Base-by-base conservation (phyloP, 2,113 vertebrate genomes). In the Oplegnathus fasciatus region DNA sequence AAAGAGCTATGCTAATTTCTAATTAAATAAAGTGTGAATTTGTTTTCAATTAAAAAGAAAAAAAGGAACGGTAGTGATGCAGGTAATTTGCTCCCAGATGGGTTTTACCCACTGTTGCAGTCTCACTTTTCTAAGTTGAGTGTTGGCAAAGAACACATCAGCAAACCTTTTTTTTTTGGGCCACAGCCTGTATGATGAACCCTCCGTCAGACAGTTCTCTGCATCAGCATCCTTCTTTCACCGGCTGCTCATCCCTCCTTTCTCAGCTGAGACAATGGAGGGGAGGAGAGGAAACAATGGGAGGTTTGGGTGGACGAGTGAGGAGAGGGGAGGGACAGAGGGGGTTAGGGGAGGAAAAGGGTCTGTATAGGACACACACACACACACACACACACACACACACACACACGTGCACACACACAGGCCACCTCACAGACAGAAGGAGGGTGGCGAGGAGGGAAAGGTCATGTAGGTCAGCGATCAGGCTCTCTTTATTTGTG, bases 201-300 rank as follows among this genome's bases (percentile, higher is more conserved):
- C 70, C 80, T 78, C 34, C 57, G 73, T 80, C 20, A 65, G 87
- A 84, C 83, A 80, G 76, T 86, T 87, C 68, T 86, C 79, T 76
- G 84, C 89, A 90, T 89, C 88, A 89, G 91, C 89, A 89, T 86
- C 86, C 81, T 75, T 69, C 81, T 85, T 77, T 86, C 77, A 72
- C 70, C 37, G 66, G 70, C 86, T 89, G 86, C 88, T 91, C 86
- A 92, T 86, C 87, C 88, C 79, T 88, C 79, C 91, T 83, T 93
- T 90, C 88, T 92, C 83, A 90, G 80, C 89, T 93, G 89, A 94
- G 93, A 94, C 94, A 94, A 95, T 94, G 80, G 87, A 90, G 82
- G 75, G 64, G 83, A 88, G 85, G 83, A 69, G 78, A 78, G 85
- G 86, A 87, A 86, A 93, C 91, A 93, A 94, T 87, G 78, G 89